Conservation (phyloP, 1,140 invertebrate species). For the Euura saliciscinereae region DNA sequence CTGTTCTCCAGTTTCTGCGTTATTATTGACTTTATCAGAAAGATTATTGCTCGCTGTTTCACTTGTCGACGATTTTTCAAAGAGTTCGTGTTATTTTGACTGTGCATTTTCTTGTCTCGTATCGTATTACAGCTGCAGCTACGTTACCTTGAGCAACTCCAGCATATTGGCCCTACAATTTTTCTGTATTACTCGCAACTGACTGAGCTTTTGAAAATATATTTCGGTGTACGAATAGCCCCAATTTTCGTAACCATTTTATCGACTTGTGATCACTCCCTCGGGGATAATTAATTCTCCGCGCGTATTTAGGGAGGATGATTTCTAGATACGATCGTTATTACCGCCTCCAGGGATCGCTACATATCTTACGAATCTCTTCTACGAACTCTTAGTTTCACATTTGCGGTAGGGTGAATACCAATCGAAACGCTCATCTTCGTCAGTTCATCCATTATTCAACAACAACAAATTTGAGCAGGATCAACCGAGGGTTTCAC, state of each 20-base stretch:
- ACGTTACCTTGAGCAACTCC: neutral
- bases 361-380: neutral
- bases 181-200: neutral
- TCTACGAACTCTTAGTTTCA: neutral
- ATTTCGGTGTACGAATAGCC: neutral
- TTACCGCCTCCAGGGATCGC: neutral
- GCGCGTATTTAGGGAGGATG: neutral
- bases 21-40: no score
- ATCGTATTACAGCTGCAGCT: neutral
- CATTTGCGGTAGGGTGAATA: neutral
- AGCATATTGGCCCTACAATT: neutral
- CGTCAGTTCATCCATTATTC: neutral
- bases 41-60: no score
- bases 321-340: neutral
- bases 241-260: neutral
- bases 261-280: neutral
- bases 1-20: no score
- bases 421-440: neutral
- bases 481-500: neutral
- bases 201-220: neutral
- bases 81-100: neutral
- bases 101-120: neutral
- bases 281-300: neutral
- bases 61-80: no score
- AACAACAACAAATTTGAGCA: neutral